Evolutionary conservation across 1,140 invertebrate species (phyloP).

Genomic region (Drosophila dunni): DNA sequence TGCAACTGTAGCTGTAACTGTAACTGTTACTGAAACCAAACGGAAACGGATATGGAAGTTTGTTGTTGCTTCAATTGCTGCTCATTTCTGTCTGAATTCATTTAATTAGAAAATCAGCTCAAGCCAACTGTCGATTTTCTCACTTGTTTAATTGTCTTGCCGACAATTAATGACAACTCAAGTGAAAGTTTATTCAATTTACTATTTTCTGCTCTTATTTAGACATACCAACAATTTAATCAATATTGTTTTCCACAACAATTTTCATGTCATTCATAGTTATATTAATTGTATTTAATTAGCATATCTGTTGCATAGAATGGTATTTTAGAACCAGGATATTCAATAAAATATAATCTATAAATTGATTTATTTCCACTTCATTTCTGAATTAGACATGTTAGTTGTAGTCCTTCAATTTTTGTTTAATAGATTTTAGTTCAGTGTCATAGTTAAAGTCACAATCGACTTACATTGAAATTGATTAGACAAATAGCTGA

Average conservation of each 20-base stretch:
- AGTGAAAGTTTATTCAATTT: conserved; percentile 10
- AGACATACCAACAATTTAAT: background rate
- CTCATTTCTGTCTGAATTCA: conserved; percentile 53
- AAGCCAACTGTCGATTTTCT: conserved; percentile 55
- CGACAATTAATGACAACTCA: conserved; percentile 14
- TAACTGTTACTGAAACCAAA: conserved; percentile 37
- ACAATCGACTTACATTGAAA: background rate
- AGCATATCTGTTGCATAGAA: too few relatives aligned
- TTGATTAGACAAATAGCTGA: conserved; percentile 3
- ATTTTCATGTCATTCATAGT: too few relatives aligned
- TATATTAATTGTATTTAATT: too few relatives aligned
- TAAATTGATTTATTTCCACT: too few relatives aligned
- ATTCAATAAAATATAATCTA: too few relatives aligned
- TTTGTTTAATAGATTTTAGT: too few relatives aligned
- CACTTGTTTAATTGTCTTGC: conserved; percentile 45
- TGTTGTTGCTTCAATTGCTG: conserved; percentile 33
- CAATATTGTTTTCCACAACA: too few relatives aligned
- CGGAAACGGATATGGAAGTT: conserved; percentile 77
- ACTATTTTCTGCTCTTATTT: background rate
- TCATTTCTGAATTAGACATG: too few relatives aligned
- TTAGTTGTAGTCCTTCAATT: too few relatives aligned
- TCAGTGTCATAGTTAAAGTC: background rate
- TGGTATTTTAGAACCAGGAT: too few relatives aligned
- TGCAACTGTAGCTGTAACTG: too few relatives aligned
- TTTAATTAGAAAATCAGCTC: conserved; percentile 70